Evolutionary conservation across 2,797 vertebrate species (phyloP), one percentile per base, ranked within the genome.

Genomic region (Bufotes viridis): DNA sequence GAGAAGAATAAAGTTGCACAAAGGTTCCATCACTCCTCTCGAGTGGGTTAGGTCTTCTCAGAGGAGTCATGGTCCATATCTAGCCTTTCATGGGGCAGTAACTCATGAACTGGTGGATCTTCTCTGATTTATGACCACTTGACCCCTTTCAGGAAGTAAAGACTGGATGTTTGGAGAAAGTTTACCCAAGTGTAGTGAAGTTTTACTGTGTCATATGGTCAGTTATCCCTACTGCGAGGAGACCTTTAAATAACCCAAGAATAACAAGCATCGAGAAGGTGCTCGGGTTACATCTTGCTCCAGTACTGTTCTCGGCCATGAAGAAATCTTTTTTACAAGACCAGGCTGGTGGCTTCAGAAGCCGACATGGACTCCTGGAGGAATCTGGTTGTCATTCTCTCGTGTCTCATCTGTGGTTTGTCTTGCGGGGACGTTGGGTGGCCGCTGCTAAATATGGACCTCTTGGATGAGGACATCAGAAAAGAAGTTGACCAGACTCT

Each of bases 401-500:
- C 84, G 17, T 80, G 87, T 72, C 82, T 80, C 34, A 34, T 57
- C 26, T 70, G 34, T 63, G 87, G 29, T 34, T 53, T 55, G 18
- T 72, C 75, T 70, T 78, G 8, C 10, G 87, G 82, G 10, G 34
- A 51, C 5, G 49, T 69, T 34, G 49, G 24, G 34, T 74, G 82
- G 82, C 34, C 76, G 10, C n/a, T 51, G 12, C 55, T 67, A 61
- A 81, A 84, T 85, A 81, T 65, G 55, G 82, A 80, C 20, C 11
- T 84, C 11, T 15, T 51, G n/a, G 87, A 84, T 9, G 76, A 70
- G 24, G 82, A 88, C n/a, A 75, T 87, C 76, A 78, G 13, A 15
- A 87, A 69, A 18, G 65, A 89, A 74, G 87, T 89, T n/a, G 74
- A 89, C 57, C 49, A 78, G n/a, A 75, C 85, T 22, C 81, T 90